phyloP scores from a whole-genome alignment of 2,797 vertebrate genomes.

The Onychomys leucogaster region DNA sequence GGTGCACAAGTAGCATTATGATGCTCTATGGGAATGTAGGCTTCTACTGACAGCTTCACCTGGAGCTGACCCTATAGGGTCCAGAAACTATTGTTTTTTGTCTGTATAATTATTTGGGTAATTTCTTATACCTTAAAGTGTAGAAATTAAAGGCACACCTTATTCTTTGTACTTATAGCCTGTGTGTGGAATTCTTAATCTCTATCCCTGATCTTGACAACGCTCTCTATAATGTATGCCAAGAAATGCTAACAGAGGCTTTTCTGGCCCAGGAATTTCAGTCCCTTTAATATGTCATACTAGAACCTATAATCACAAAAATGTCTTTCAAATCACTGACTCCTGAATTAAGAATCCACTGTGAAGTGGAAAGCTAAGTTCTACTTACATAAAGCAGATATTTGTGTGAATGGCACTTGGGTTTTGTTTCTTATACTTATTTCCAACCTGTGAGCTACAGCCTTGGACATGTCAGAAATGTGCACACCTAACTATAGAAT shows the following conservation, averaged over 20 bases:
- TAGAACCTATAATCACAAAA: slow-evolving; percentile 73
- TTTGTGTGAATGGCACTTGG: slow-evolving; percentile 24
- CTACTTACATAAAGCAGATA: neutral
- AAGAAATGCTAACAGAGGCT: slow-evolving; percentile 60
- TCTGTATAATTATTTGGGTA: neutral
- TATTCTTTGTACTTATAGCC: slow-evolving; percentile 39
- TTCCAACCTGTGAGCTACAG: slow-evolving; percentile 19
- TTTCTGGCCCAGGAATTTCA: slow-evolving; percentile 61
- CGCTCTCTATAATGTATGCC: neutral
- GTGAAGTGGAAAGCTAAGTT: slow-evolving; percentile 58
- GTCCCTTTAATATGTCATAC: slow-evolving; percentile 54
- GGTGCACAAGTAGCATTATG: neutral
- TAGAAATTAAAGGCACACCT: slow-evolving; percentile 27
- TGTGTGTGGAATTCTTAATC: slow-evolving; percentile 39
- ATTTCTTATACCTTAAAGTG: slow-evolving; percentile 15
- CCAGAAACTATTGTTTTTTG: neutral
- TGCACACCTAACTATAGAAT: neutral
- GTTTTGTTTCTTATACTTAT: slow-evolving; percentile 50
- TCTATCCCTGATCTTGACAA: slow-evolving; percentile 31
- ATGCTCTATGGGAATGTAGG: neutral
- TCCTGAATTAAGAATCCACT: slow-evolving; percentile 54
- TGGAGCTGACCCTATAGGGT: neutral
- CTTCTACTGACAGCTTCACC: neutral
- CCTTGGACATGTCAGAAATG: neutral
- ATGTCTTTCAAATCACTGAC: slow-evolving; percentile 49